phyloP scores from a whole-genome alignment of 1,140 invertebrate genomes.

The Philaenus spumarius region DNA sequence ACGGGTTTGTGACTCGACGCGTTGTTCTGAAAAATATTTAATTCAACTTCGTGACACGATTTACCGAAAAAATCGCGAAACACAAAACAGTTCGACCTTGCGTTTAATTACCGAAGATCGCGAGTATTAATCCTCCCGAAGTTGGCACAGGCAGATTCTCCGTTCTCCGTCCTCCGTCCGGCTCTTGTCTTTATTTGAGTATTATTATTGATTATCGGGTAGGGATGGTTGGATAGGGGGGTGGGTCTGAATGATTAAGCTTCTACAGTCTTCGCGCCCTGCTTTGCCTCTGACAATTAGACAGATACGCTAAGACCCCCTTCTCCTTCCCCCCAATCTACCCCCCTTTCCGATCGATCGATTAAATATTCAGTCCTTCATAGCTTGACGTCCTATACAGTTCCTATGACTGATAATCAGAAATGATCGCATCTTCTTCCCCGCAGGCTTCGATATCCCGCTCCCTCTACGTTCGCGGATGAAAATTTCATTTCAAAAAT shows the following conservation, averaged over 20 bases:
- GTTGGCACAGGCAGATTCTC: too few relatives aligned
- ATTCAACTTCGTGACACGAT: too few relatives aligned
- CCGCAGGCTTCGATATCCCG: slow-evolving; percentile 25
- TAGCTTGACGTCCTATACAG: slow-evolving; percentile 20
- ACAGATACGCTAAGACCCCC: slow-evolving; percentile 26
- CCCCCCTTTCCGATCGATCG: slow-evolving; percentile 24
- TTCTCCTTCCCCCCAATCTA: slow-evolving; percentile 15
- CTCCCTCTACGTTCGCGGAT: slow-evolving; percentile 28
- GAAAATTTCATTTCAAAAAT: too few relatives aligned
- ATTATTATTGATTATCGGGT: slow-evolving; percentile 31
- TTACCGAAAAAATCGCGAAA: too few relatives aligned
- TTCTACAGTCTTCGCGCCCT: slow-evolving; percentile 26
- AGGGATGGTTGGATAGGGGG: slow-evolving; percentile 12
- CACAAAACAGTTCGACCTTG: too few relatives aligned
- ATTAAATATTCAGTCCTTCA: slow-evolving; percentile 25
- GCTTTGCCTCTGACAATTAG: slow-evolving; percentile 31
- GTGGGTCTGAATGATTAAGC: slow-evolving; percentile 28
- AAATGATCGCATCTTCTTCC: slow-evolving; percentile 25
- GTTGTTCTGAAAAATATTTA: too few relatives aligned
- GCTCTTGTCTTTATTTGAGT: slow-evolving; percentile 24
- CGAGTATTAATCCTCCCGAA: too few relatives aligned
- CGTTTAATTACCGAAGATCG: too few relatives aligned
- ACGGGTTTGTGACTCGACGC: too few relatives aligned
- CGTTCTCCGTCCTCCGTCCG: too few relatives aligned
- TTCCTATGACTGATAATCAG: slow-evolving; percentile 22